Percentiles rank a stretch among this genome's conserved stretches.
Evolutionary conservation across 2,113 vertebrate species (phyloP).

Genomic region (Sorex araneus): DNA sequence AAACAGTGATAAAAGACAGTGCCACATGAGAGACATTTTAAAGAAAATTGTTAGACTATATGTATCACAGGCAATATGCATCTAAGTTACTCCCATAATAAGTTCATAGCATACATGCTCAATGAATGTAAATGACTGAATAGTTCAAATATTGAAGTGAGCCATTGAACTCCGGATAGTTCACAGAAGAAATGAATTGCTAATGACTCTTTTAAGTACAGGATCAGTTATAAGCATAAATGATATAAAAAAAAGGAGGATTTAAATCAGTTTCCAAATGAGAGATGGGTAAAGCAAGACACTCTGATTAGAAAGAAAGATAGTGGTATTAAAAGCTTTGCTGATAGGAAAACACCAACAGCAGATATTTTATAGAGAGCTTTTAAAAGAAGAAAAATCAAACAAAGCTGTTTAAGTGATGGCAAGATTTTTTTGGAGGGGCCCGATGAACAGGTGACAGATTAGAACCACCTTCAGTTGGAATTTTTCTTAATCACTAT

Average conservation of each 20-base stretch:
- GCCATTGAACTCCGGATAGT: not conserved
- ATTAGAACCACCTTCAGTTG: not conserved
- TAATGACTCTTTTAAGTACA: not conserved
- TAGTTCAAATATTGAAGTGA: not conserved
- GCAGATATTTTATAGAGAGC: not conserved
- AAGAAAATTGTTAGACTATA: not conserved
- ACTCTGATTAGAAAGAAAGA: not conserved
- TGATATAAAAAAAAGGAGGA: not conserved
- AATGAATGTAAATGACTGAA: not conserved
- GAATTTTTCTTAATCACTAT: conserved; percentile 40
- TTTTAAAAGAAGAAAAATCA: not conserved
- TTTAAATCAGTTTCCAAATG: not conserved
- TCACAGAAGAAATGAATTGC: not conserved
- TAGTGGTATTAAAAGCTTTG: not conserved
- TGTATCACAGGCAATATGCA: not conserved
- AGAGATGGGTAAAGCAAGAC: not conserved
- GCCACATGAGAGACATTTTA: not conserved
- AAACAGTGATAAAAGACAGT: not conserved
- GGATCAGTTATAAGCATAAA: not conserved
- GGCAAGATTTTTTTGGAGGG: not conserved
- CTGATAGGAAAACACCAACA: not conserved
- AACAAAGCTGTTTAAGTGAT: not conserved
- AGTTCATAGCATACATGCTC: not conserved
- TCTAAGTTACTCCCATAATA: conserved; percentile 9
- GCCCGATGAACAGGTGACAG: not conserved